These are phyloP conservation scores for Mastomys natalensis DNA, from an alignment of 2,113 vertebrate species.

Conservation along the genomic window DNA sequence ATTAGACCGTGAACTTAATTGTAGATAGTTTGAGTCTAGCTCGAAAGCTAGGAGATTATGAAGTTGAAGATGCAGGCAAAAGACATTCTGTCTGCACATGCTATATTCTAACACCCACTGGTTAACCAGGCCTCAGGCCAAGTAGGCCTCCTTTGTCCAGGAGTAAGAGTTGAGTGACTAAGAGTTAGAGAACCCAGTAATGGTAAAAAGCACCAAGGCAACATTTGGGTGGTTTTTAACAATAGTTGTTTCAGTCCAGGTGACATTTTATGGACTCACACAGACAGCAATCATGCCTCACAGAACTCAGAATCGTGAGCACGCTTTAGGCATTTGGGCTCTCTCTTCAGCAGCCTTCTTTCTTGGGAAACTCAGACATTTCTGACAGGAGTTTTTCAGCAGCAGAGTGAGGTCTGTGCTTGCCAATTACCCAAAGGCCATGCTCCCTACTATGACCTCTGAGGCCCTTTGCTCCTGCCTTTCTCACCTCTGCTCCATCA, in stretches of 20 bases:
- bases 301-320: neutral
- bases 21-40: neutral
- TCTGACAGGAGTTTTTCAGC: neutral
- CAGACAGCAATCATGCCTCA: neutral
- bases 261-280: neutral
- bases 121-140: no score
- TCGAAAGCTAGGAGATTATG: no score
- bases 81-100: neutral
- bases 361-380: slow-evolving; percentile 4
- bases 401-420: neutral
- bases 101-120: neutral
- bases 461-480: no score
- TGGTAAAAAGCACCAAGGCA: neutral
- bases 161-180: neutral
- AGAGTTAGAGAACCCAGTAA: neutral
- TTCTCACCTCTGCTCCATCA: neutral
- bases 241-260: neutral
- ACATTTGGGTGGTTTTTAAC: neutral
- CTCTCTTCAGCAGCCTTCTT: neutral
- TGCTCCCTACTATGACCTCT: neutral
- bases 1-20: neutral
- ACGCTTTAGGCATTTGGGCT: neutral
- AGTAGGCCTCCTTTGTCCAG: neutral
- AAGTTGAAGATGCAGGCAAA: neutral
- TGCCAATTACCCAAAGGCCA: neutral